Conservation (phyloP, 2,797 vertebrate species). For the Falco biarmicus region DNA sequence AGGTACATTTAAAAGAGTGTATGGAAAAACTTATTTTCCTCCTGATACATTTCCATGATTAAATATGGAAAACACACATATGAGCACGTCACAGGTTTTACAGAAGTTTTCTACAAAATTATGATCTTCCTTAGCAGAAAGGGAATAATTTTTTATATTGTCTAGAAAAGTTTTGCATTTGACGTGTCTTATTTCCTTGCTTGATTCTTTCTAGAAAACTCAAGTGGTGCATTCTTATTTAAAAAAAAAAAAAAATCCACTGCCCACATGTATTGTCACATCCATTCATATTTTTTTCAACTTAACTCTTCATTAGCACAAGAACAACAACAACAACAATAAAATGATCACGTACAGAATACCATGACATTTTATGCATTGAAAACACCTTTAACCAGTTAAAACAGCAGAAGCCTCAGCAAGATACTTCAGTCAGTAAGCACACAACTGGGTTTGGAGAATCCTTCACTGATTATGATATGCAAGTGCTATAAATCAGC, state of each 20-base stretch:
- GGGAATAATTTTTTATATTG: not conserved
- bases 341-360: not conserved
- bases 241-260: not conserved
- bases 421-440: not conserved
- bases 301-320: not conserved
- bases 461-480: not conserved
- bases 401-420: not conserved
- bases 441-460: not conserved
- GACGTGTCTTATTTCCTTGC: not conserved
- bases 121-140: not conserved
- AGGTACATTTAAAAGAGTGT: not conserved
- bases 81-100: not conserved
- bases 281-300: not conserved
- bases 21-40: not conserved
- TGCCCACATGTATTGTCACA: not conserved
- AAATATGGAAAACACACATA: not conserved
- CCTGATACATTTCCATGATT: not conserved
- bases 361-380: not conserved
- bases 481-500: not conserved
- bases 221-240: not conserved
- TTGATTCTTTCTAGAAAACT: not conserved
- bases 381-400: not conserved
- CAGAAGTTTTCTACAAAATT: not conserved
- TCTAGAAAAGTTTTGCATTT: not conserved
- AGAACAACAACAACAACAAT: not conserved